A percentile compares a stretch with the other conserved stretches of the same genome.
Conservation (phyloP, 2,888 invertebrate genomes). For the Melanotus villosus region DNA sequence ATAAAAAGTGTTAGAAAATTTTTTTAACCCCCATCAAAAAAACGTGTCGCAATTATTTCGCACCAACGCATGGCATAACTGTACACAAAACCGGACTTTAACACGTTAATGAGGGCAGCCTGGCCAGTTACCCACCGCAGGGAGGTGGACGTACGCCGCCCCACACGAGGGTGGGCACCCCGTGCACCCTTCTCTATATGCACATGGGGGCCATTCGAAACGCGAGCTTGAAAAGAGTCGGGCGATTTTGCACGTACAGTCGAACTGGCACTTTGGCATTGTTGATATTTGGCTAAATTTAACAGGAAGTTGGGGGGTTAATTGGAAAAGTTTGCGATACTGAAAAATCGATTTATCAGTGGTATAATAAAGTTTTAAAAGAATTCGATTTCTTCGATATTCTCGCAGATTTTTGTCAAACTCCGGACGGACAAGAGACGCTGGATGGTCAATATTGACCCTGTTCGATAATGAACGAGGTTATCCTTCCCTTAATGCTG, state of each 20-base stretch:
- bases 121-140: slow-evolving; percentile 70
- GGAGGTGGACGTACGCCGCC: slow-evolving; percentile 54
- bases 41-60: slow-evolving; percentile 42
- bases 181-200: slow-evolving; percentile 42
- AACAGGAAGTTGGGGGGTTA: slow-evolving; percentile 19
- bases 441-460: slow-evolving; percentile 40
- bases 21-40: slow-evolving; percentile 7
- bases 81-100: slow-evolving; percentile 68
- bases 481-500: slow-evolving; percentile 50
- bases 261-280: slow-evolving; percentile 12
- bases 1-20: too few relatives aligned
- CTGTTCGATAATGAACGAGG: slow-evolving; percentile 44
- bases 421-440: background rate
- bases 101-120: slow-evolving; percentile 69
- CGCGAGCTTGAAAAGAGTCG: slow-evolving; percentile 13
- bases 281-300: slow-evolving; percentile 22
- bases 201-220: slow-evolving; percentile 32
- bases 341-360: slow-evolving; percentile 8
- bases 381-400: background rate
- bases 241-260: slow-evolving; percentile 23
- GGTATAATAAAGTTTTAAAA: slow-evolving; percentile 1
- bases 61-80: slow-evolving; percentile 66
- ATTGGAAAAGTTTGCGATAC: slow-evolving; percentile 22
- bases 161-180: slow-evolving; percentile 48
- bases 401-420: too few relatives aligned